A percentile compares a stretch with the other conserved stretches of the same genome.
Evolutionary conservation across 2,797 vertebrate genomes (phyloP).

Genomic region (Masticophis lateralis): DNA sequence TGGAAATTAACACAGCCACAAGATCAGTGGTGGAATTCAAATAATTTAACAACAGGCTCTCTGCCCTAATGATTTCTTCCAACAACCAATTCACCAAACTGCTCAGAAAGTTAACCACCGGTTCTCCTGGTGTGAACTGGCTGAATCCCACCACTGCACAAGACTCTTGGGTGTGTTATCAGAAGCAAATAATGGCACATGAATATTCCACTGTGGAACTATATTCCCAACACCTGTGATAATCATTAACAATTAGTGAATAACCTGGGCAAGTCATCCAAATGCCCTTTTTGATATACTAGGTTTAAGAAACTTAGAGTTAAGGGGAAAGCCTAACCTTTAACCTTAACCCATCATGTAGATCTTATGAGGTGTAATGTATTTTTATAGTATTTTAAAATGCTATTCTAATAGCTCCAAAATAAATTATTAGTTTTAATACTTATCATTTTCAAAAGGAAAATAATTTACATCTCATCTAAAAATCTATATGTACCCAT

Average conservation of each 20-base stretch:
- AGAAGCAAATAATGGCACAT: neutral
- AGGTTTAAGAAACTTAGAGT: neutral
- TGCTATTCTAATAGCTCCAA: neutral
- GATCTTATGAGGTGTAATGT: neutral
- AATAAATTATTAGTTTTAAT: neutral
- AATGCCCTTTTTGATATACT: neutral
- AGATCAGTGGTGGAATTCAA: no score
- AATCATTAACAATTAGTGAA: neutral
- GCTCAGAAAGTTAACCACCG: no score
- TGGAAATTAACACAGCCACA: neutral
- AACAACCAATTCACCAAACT: no score
- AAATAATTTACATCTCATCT: neutral
- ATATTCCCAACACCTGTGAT: neutral
- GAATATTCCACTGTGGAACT: neutral
- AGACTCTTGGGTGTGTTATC: neutral
- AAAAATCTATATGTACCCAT: neutral
- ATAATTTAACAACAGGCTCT: no score
- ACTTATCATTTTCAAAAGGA: neutral
- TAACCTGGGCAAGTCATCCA: neutral
- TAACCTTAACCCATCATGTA: neutral
- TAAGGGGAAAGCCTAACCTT: neutral
- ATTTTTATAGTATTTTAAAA: neutral
- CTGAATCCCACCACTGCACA: neutral
- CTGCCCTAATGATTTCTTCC: no score
- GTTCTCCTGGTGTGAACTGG: no score